phyloP scores from a whole-genome alignment of 2,113 vertebrate species.

The Colistium nudipinnis region DNA sequence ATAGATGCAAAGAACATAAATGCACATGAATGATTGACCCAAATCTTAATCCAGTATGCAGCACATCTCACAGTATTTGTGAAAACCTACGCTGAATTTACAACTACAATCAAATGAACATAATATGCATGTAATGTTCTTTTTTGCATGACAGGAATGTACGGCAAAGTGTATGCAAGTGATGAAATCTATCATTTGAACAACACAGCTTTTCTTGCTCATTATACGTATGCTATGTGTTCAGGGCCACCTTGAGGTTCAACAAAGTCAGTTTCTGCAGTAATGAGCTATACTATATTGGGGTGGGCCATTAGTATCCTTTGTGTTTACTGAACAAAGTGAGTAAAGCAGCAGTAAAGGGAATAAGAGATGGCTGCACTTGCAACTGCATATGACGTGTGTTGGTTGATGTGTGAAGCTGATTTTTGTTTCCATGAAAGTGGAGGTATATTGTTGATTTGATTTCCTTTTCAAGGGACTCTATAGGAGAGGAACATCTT shows the following conservation, averaged over 20 bases:
- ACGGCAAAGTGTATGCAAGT: conserved; percentile 35
- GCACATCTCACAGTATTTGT: conserved; percentile 8
- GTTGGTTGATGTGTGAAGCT: conserved; percentile 32
- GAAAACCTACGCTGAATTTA: neutral
- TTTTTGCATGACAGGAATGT: conserved; percentile 42
- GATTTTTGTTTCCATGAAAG: conserved; percentile 38
- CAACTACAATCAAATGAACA: neutral
- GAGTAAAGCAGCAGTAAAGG: conserved; percentile 61
- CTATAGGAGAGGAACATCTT: neutral
- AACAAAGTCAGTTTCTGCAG: conserved; percentile 63
- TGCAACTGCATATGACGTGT: conserved; percentile 22
- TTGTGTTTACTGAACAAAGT: conserved; percentile 58
- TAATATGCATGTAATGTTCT: conserved; percentile 24
- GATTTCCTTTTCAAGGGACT: conserved; percentile 16
- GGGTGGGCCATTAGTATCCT: conserved; percentile 58
- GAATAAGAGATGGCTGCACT: conserved; percentile 43
- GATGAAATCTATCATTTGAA: conserved; percentile 51
- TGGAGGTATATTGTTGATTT: conserved; percentile 40
- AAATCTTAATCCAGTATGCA: neutral
- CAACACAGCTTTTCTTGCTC: conserved; percentile 23
- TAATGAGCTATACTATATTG: conserved; percentile 65
- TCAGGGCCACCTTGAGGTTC: conserved; percentile 44
- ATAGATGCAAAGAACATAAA: conserved; percentile 19
- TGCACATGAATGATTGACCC: neutral
- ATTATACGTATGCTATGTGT: conserved; percentile 55